Evolutionary conservation across 2,888 invertebrate genomes (phyloP).

Genomic region (Dryobotodes eremita): DNA sequence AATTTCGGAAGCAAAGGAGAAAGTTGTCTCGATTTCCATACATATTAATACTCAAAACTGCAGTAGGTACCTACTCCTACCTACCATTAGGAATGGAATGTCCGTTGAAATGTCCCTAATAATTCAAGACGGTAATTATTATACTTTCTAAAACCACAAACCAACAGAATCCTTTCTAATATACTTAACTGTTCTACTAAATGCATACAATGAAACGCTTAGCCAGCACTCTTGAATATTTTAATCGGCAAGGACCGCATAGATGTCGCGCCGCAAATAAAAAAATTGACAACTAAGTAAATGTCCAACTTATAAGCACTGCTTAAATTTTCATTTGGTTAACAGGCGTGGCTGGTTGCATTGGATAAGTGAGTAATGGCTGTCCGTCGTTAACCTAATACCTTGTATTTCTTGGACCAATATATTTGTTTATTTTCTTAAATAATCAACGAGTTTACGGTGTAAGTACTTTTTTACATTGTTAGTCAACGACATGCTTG

Average conservation of each 20-base stretch:
- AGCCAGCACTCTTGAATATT: neutral
- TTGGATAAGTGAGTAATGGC: conserved; percentile 29
- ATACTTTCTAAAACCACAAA: neutral
- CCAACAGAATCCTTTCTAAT: neutral
- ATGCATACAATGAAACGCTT: neutral
- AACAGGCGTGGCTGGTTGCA: conserved; percentile 37
- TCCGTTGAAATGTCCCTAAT: neutral
- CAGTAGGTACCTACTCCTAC: neutral
- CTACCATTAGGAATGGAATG: neutral
- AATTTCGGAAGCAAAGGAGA: neutral
- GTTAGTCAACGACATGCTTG: conserved; percentile 21
- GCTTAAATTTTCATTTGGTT: conserved; percentile 48
- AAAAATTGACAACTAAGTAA: conserved; percentile 11
- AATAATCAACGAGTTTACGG: conserved; percentile 30
- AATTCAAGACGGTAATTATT: neutral
- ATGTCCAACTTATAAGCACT: neutral
- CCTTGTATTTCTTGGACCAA: conserved; percentile 14
- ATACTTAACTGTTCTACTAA: neutral
- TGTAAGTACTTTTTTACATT: conserved; percentile 6
- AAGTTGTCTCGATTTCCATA: neutral
- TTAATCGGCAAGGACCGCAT: neutral
- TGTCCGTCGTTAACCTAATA: conserved; percentile 1
- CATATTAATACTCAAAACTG: neutral
- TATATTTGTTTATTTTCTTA: conserved; percentile 32
- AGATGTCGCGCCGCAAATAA: conserved; percentile 12